Base-by-base conservation (phyloP, 2,888 invertebrate genomes). In the Microplitis deprimator region DNA sequence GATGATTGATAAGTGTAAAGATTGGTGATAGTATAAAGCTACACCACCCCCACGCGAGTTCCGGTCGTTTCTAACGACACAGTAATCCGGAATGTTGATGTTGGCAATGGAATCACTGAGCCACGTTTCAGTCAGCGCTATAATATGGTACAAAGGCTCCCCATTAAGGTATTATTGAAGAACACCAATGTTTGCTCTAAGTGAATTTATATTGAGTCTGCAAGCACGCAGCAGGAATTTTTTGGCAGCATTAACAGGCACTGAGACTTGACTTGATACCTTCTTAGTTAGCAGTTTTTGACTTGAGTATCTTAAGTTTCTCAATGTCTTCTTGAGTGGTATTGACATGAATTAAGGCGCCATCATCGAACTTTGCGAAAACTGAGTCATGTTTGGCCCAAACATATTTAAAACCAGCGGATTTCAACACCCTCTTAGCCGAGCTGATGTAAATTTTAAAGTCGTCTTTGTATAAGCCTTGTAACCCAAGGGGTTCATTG, bases 341-440 rank as follows among this genome's bases (percentile, higher is more conserved):
- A 10, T 38, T 13, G 6, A 5, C 8, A 29, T 67, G 65, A 10
- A 29, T 67, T 6, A 67, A 13, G 6, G 7, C 29, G 13, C 29
- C 29, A 8, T 67, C 65, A 8, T 38, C 6, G 6, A 38, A 0
- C 20, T 67, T 67, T 1, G 65, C 65, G 5, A 17, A 29, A 5
- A 67, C 65, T 6, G 29, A 67, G 8, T 29, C 65, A 13, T 29
- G 6, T 67, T 67, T 67, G 5, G 29, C 29, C 65, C 65, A 67
- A 1, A 67, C 29, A 29, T 20, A 67, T 20, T 17, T 67, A 29
- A 67, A 67, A 13, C 29, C 65, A 20, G 8, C 13, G 1, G 65
- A 38, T 5, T 67, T 67, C 20, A 67, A 13, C 13, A 13, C 8
- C 6, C 2, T 13, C 13, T 67, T 38, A 8, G 65, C 29, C 0